Conservation (phyloP, 2,113 vertebrate genomes). For the Dermatemys mawii region DNA sequence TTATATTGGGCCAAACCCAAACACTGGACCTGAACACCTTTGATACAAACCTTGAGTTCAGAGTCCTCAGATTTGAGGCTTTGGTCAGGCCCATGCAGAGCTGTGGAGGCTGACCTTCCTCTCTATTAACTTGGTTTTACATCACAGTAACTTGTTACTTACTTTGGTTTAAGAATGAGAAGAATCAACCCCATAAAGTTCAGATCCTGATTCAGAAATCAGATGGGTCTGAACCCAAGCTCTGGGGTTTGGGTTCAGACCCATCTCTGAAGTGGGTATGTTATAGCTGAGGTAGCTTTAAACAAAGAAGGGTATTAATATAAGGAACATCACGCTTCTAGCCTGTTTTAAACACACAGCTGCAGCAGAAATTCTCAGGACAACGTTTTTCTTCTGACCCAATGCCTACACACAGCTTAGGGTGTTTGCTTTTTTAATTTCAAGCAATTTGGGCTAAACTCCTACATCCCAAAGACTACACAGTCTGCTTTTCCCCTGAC, state of each 20-base stretch:
- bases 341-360: constrained; percentile 19
- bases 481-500: too few species aligned
- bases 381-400: background rate
- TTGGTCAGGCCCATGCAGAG: too few species aligned
- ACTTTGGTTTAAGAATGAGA: background rate
- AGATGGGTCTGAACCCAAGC: background rate
- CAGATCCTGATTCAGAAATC: background rate
- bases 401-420: background rate
- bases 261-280: background rate
- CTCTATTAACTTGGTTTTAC: background rate
- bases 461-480: rapidly evolving
- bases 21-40: too few species aligned
- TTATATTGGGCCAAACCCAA: too few species aligned
- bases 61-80: too few species aligned
- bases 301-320: background rate
- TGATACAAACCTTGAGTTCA: background rate
- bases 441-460: background rate
- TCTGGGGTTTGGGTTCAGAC: background rate
- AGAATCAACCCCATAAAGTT: background rate
- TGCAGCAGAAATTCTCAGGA: background rate
- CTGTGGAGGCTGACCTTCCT: background rate
- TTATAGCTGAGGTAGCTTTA: background rate
- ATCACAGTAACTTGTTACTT: rapidly evolving
- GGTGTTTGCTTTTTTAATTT: constrained; percentile 20
- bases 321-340: background rate